phyloP scores from a whole-genome alignment of 2,113 vertebrate genomes.

The Origma solitaria region DNA sequence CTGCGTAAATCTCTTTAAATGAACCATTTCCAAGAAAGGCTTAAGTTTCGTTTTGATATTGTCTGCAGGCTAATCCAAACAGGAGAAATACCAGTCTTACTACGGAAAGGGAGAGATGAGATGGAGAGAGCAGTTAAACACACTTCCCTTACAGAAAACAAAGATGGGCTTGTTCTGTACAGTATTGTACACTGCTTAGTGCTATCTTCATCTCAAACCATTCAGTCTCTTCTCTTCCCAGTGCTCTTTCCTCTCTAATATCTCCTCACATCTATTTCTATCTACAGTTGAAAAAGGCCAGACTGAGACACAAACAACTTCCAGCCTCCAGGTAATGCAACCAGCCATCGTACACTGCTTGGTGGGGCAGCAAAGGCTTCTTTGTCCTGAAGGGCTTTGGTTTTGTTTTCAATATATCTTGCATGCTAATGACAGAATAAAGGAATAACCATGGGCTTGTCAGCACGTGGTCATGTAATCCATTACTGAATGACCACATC shows the following conservation, averaged over 20 bases:
- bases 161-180: neutral
- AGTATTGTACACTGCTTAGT: neutral
- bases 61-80: neutral
- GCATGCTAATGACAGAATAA: neutral
- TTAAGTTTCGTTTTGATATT: neutral
- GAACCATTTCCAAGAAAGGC: neutral
- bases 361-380: neutral
- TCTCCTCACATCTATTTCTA: neutral
- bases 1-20: neutral
- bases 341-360: neutral
- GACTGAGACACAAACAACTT: neutral
- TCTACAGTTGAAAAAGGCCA: neutral
- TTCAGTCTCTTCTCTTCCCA: neutral
- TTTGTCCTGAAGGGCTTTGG: neutral
- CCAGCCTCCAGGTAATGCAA: neutral
- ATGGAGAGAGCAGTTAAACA: neutral
- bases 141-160: constrained; percentile 22
- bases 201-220: neutral
- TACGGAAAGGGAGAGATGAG: neutral
- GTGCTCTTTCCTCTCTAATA: neutral
- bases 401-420: neutral
- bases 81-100: neutral
- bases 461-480: accelerated
- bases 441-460: neutral
- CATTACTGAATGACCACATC: accelerated